Base-by-base conservation (phyloP, 2,888 invertebrate species). In the Drosophila villosipedis region DNA sequence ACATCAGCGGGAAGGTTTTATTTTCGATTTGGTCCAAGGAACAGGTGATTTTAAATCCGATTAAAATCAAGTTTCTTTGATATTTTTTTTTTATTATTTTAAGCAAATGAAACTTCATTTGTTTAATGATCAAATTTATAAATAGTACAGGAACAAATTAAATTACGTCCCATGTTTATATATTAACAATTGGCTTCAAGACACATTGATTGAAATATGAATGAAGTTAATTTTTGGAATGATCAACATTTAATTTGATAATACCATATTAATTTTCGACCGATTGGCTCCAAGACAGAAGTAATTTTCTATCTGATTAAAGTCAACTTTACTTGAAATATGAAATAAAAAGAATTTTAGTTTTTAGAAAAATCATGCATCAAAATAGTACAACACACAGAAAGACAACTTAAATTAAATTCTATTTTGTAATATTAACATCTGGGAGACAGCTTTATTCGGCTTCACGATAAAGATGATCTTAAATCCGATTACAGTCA, bases 21-120 rank as follows among this genome's bases (percentile, higher is more conserved):
- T 47, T 22, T 22, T 47, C 7, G 22, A 14, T 14, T 22, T 12
- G 1, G 12, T 39, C 1, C 2, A 12, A 22, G 22, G 2, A 43
- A 22, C 12, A 65, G 25, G 33, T n/a, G 22, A 10, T 33, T 62
- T 73, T 62, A 43, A 62, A 69, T 50, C 54, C 47, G 75, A 62
- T 70, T 66, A 58, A 6, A 41, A 9, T 39, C 10, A 12, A 16
- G 28, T 28, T 55, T 41, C 1, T 1, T 12, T 39, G 3, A 1
- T 5, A 7, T 43, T 28, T 28, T 4, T 16, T 16, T 31, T 31
- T 33, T 25, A 33, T 25, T 16, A 9, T 22, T 25, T 19, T 9
- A 50, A 19, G 4, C 1, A 19, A 28, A 28, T 50, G 0, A 28
- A 50, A 28, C 0, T n/a, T 1, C 12, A 52, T 30, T 25, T 16